phyloP scores from a whole-genome alignment of 2,888 invertebrate species.

The Cepaea hortensis region DNA sequence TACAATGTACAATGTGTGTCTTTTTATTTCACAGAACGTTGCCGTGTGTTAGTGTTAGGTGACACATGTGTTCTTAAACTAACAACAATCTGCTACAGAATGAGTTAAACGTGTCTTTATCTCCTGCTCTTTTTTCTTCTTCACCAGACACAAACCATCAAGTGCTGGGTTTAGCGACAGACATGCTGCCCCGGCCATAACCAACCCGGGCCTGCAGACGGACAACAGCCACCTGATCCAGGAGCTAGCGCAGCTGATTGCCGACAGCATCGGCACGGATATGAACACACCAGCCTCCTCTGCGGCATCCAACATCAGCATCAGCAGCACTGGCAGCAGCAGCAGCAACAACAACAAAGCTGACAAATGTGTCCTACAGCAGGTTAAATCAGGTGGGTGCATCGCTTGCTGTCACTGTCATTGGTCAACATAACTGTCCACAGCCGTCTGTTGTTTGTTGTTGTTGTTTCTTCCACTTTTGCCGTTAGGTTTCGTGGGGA shows the following conservation, averaged over 20 bases:
- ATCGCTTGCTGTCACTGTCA: neutral
- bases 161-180: neutral
- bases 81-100: too few species aligned
- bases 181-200: neutral
- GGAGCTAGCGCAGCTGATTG: constrained; percentile 42
- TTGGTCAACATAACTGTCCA: neutral
- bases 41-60: too few species aligned
- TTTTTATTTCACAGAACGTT: too few species aligned
- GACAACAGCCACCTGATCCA: constrained; percentile 32
- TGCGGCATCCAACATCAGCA: constrained; percentile 25
- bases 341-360: constrained; percentile 5
- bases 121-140: neutral
- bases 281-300: constrained; percentile 41
- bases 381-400: constrained; percentile 33
- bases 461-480: neutral
- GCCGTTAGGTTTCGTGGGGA: too few species aligned
- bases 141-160: constrained; percentile 16
- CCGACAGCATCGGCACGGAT: constrained; percentile 38
- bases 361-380: constrained; percentile 19
- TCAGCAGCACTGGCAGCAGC: constrained; percentile 2
- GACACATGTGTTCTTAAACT: too few species aligned
- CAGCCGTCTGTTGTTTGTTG: neutral
- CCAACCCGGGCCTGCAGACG: neutral
- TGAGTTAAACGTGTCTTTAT: too few species aligned
- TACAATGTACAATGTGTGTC: too few species aligned